Conservation (phyloP, 2,113 vertebrate species). For the Pterophyllum scalare region DNA sequence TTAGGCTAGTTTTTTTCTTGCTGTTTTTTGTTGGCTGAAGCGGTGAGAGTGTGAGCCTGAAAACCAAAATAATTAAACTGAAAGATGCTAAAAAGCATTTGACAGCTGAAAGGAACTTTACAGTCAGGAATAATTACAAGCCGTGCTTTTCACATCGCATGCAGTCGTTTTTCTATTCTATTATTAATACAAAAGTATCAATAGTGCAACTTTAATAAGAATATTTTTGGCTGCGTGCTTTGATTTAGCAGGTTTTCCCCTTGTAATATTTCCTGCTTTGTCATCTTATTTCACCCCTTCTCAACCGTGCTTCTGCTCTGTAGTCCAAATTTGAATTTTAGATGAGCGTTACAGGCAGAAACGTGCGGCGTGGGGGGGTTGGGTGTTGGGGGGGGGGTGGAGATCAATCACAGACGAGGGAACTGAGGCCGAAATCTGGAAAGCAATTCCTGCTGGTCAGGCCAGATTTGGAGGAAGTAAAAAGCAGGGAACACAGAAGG, state of each 20-base stretch:
- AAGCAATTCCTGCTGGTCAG: constrained; percentile 14
- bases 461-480: constrained; percentile 13
- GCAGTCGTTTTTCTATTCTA: neutral
- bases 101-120: neutral
- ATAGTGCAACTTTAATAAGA: neutral
- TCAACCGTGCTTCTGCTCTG: neutral
- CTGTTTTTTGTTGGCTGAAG: neutral
- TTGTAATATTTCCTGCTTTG: neutral
- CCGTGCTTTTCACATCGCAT: neutral
- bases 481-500: constrained; percentile 5
- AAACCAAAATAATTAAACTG: neutral
- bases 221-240: neutral
- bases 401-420: constrained; percentile 21
- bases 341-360: neutral
- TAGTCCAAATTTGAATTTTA: constrained; percentile 14
- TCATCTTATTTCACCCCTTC: constrained; percentile 4
- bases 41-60: neutral
- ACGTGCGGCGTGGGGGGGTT: neutral
- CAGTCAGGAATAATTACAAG: neutral
- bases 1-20: neutral
- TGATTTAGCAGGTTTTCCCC: neutral
- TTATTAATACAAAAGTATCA: neutral
- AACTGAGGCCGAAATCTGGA: neutral
- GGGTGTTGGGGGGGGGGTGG: neutral
- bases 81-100: neutral